phyloP scores from a whole-genome alignment of 2,797 vertebrate species.

The Monodelphis domestica region DNA sequence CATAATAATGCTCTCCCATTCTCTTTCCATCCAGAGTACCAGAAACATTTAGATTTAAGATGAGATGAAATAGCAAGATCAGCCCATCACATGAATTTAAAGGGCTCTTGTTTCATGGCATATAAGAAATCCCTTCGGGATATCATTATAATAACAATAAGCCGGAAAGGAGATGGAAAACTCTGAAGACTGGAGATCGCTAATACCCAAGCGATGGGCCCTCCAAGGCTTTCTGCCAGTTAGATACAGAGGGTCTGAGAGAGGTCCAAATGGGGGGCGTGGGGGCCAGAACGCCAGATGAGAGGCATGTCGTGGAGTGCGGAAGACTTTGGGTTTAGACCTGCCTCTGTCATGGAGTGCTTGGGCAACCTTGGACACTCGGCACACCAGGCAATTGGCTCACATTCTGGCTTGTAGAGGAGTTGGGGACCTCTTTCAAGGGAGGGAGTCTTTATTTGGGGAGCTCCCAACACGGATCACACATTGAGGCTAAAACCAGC shows the following conservation, averaged over 20 bases:
- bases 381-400: not conserved
- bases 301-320: not conserved
- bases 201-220: conserved; percentile 24
- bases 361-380: not conserved
- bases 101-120: conserved; percentile 48
- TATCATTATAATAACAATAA: conserved; percentile 41
- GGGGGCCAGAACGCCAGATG: too few species aligned
- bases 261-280: not conserved
- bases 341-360: not conserved
- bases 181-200: conserved; percentile 12
- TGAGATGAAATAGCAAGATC: conserved; percentile 59
- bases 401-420: not conserved
- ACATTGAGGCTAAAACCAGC: not conserved
- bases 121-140: conserved; percentile 54
- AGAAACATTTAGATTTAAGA: conserved; percentile 62
- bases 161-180: conserved; percentile 29
- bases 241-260: not conserved
- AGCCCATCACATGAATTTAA: conserved; percentile 54
- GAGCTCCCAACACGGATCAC: not conserved
- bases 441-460: not conserved
- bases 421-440: not conserved
- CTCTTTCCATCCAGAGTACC: conserved; percentile 54
- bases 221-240: conserved; percentile 14
- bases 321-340: not conserved
- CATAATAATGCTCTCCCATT: conserved; percentile 64